Evolutionary conservation across 2,113 vertebrate genomes (phyloP).

Genomic region (Lepidothrix coronata): DNA sequence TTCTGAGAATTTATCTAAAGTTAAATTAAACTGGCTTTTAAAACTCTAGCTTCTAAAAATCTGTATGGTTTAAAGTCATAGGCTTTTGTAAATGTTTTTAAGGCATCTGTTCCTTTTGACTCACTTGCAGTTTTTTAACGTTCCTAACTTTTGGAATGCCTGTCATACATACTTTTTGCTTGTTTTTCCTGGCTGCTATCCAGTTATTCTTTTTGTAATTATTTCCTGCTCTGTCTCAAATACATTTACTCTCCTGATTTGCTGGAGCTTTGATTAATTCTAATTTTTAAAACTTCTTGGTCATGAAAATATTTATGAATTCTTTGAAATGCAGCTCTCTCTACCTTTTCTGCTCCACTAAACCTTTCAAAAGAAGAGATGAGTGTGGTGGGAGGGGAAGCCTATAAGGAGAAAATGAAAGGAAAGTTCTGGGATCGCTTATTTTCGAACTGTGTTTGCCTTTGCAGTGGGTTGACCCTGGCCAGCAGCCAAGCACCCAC

Average conservation of each 20-base stretch:
- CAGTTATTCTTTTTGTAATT: neutral
- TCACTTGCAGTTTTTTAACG: neutral
- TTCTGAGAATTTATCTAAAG: neutral
- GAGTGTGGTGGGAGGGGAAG: neutral
- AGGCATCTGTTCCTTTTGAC: neutral
- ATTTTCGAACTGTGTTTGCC: neutral
- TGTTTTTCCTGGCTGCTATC: neutral
- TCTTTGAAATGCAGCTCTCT: neutral
- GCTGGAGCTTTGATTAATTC: neutral
- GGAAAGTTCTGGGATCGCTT: neutral
- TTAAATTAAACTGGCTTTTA: neutral
- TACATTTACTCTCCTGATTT: neutral
- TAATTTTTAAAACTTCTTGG: neutral
- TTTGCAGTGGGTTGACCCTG: neutral
- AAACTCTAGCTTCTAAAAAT: neutral
- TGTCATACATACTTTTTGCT: neutral
- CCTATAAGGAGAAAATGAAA: neutral
- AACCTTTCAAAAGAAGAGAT: neutral
- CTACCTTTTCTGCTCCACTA: neutral
- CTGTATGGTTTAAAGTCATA: neutral
- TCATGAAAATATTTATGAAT: neutral
- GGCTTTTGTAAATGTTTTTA: neutral
- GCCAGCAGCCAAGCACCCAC: neutral
- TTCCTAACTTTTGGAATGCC: neutral
- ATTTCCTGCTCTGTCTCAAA: neutral